A percentile compares a stretch with the other conserved stretches of the same genome.
Conservation (phyloP, 2,888 invertebrate genomes). For the Troides oblongomaculatus region DNA sequence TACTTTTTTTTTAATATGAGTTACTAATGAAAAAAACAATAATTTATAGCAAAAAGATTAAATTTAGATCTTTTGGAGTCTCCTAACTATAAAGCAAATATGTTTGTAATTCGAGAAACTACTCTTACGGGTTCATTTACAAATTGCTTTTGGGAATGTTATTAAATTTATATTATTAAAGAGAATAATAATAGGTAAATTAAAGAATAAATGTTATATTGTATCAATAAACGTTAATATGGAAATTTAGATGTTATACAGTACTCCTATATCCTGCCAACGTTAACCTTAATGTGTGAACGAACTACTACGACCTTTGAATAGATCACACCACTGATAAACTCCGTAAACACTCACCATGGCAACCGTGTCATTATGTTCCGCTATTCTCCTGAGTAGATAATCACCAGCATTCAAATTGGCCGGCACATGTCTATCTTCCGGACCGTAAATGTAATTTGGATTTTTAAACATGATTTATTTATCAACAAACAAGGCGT, state of each 20-base stretch:
- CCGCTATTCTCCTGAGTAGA: slow-evolving; percentile 46
- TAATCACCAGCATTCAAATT: slow-evolving; percentile 56
- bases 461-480: slow-evolving; percentile 58
- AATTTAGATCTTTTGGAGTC: too few relatives aligned
- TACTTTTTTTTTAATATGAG: too few relatives aligned
- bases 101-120: too few relatives aligned
- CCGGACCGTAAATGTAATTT: slow-evolving; percentile 53
- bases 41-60: too few relatives aligned
- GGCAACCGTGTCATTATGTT: slow-evolving; percentile 41
- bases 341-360: slow-evolving; percentile 45
- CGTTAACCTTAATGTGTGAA: neutral
- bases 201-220: neutral
- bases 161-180: neutral
- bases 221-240: neutral
- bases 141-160: too few relatives aligned
- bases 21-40: too few relatives aligned
- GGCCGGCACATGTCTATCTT: slow-evolving; percentile 43
- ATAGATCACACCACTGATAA: neutral
- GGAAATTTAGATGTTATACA: neutral
- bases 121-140: too few relatives aligned
- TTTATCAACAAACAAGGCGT: slow-evolving; percentile 1
- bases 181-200: neutral
- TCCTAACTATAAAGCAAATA: too few relatives aligned
- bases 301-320: neutral
- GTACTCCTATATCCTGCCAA: neutral